These are phyloP conservation scores for Heteronetta atricapilla DNA, from an alignment of 2,113 vertebrate genomes.

Conservation along the genomic window DNA sequence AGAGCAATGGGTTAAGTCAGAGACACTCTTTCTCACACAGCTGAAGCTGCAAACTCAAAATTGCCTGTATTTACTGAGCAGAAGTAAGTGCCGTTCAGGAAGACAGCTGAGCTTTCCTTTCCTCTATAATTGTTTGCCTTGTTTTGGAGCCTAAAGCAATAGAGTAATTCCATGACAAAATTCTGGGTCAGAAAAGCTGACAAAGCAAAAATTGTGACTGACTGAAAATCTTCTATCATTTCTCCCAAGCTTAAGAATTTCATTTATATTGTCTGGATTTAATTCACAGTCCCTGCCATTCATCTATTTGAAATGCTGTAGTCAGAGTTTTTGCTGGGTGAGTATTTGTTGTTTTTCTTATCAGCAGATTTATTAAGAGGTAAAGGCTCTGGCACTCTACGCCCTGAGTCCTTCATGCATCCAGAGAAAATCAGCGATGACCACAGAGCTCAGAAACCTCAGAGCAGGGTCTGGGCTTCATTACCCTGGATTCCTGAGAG, in stretches of 20 bases:
- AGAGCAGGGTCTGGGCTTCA: not conserved
- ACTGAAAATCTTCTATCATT: not conserved
- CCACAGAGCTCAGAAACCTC: not conserved
- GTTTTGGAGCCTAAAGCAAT: slow-evolving; percentile 49
- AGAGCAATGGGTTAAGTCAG: not conserved
- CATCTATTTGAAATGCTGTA: not conserved
- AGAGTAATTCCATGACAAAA: slow-evolving; percentile 39
- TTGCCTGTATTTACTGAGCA: not conserved
- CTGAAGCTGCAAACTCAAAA: not conserved
- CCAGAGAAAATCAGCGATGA: not conserved
- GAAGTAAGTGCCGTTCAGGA: not conserved
- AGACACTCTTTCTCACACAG: not conserved
- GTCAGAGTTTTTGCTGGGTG: not conserved
- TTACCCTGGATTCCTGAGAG: not conserved
- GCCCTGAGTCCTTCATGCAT: rapidly evolving
- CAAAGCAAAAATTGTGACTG: not conserved
- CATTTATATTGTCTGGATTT: not conserved
- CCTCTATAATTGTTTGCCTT: slow-evolving; percentile 33
- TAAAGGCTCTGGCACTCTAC: not conserved
- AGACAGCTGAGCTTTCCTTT: slow-evolving; percentile 36
- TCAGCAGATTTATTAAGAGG: not conserved
- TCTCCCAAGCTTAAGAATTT: not conserved
- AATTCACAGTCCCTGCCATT: not conserved
- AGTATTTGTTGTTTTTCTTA: not conserved
- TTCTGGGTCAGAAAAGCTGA: slow-evolving; percentile 12